These are phyloP conservation scores for Tringa solitaria DNA, from an alignment of 2,113 vertebrate genomes.

Conservation along the genomic window DNA sequence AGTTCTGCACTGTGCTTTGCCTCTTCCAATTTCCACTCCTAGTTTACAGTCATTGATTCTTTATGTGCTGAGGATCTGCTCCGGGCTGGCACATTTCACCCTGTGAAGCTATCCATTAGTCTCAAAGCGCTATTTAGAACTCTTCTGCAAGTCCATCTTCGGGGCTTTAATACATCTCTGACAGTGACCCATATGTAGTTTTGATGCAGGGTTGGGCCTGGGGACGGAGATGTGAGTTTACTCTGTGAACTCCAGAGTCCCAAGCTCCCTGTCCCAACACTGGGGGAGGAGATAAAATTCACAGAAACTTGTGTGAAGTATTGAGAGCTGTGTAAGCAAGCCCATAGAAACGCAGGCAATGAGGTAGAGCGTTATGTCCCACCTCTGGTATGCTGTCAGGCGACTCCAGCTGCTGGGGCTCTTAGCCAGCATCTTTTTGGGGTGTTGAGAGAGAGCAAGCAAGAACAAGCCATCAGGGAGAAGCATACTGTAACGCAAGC, in stretches of 20 bases:
- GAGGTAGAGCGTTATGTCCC: background rate
- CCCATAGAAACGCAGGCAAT: background rate
- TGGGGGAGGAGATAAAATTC: background rate
- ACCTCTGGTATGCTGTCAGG: background rate
- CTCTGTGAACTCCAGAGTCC: background rate
- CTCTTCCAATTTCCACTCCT: slow-evolving; percentile 66
- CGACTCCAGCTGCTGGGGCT: background rate
- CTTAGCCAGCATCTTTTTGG: background rate
- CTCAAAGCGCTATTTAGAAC: background rate
- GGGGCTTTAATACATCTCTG: background rate
- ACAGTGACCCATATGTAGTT: background rate
- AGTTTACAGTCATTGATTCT: slow-evolving; percentile 68
- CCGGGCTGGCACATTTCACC: slow-evolving; percentile 33
- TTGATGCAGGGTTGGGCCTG: background rate
- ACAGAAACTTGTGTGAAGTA: background rate
- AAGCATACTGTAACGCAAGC: background rate
- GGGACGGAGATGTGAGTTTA: background rate
- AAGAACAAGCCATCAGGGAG: background rate
- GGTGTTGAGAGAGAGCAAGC: background rate
- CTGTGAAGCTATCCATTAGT: slow-evolving; percentile 43
- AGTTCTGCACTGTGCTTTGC: slow-evolving; percentile 67
- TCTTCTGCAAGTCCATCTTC: slow-evolving; percentile 22
- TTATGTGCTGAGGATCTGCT: slow-evolving; percentile 41
- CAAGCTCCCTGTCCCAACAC: background rate
- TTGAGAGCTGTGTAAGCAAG: background rate